Percentiles rank a stretch among this genome's conserved stretches.
These are phyloP conservation scores for Psilopsiagon aymara DNA, from an alignment of 2,113 vertebrate species.

Conservation along the genomic window DNA sequence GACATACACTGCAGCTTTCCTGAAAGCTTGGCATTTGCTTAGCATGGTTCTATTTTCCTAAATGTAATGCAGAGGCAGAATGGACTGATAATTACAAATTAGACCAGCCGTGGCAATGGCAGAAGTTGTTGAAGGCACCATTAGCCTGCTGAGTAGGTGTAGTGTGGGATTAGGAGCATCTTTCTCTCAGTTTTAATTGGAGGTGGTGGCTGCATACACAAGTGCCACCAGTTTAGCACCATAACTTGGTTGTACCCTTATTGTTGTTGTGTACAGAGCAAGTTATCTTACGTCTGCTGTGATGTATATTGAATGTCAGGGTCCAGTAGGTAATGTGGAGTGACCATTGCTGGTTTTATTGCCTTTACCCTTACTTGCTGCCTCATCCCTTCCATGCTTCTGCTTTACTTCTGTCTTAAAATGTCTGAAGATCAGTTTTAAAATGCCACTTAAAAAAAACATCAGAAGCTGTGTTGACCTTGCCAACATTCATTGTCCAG, in stretches of 20 bases:
- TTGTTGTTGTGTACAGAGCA: background rate
- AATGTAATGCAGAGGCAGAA: background rate
- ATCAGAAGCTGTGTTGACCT: background rate
- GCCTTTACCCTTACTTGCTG: background rate
- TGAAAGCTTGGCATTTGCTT: background rate
- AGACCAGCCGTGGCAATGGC: background rate
- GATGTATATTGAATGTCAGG: background rate
- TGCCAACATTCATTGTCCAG: background rate
- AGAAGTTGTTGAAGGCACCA: background rate
- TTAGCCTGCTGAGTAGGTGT: background rate
- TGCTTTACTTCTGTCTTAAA: background rate
- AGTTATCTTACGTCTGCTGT: background rate
- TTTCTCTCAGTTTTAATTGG: background rate
- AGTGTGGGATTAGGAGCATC: background rate
- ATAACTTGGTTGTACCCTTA: background rate
- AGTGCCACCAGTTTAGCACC: background rate
- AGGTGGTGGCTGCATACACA: background rate
- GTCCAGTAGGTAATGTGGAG: background rate
- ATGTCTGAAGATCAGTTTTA: background rate
- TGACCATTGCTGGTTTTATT: background rate
- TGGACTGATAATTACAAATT: background rate
- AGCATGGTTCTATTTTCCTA: background rate
- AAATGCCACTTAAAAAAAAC: background rate
- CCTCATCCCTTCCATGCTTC: background rate
- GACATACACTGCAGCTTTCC: background rate